Evolutionary conservation across 2,888 invertebrate species (phyloP).

Genomic region (Scaptomyza tumidula): DNA sequence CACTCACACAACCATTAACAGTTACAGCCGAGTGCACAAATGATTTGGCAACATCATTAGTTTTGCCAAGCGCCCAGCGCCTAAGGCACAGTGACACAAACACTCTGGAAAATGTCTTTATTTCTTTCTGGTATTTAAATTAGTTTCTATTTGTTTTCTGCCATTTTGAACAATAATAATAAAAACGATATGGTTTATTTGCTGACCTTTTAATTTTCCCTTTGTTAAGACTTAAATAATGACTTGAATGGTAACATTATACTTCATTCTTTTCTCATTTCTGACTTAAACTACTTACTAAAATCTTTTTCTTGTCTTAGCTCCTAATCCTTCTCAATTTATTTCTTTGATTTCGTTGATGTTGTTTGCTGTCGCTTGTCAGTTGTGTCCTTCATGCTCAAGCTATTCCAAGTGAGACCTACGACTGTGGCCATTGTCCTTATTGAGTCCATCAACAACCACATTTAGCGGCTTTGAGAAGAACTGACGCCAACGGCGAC

Average conservation of each 20-base stretch:
- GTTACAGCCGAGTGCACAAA: conserved; percentile 19
- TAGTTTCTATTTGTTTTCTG: too few species aligned
- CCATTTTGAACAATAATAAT: too few species aligned
- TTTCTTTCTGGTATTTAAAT: not conserved
- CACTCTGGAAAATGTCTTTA: not conserved
- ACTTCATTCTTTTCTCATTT: not conserved
- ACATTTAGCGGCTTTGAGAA: conserved; percentile 46
- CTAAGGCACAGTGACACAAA: conserved; percentile 15
- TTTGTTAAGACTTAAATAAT: too few species aligned
- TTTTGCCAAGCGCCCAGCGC: not conserved
- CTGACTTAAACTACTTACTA: not conserved
- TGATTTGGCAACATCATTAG: conserved; percentile 32
- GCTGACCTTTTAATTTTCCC: too few species aligned
- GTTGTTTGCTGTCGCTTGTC: conserved; percentile 8
- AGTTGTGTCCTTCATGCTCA: not conserved
- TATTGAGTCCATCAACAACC: conserved; percentile 41
- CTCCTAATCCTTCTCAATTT: not conserved
- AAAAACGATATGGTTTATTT: too few species aligned
- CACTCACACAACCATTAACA: conserved; percentile 22
- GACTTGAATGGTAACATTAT: too few species aligned
- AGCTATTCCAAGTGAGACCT: not conserved
- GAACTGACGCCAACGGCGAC: conserved; percentile 19
- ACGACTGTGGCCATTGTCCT: conserved; percentile 35
- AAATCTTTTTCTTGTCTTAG: not conserved
- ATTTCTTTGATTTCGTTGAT: conserved; percentile 10